These are phyloP conservation scores for Dolichallabes microphthalmus DNA, from an alignment of 2,113 vertebrate genomes.

Conservation along the genomic window DNA sequence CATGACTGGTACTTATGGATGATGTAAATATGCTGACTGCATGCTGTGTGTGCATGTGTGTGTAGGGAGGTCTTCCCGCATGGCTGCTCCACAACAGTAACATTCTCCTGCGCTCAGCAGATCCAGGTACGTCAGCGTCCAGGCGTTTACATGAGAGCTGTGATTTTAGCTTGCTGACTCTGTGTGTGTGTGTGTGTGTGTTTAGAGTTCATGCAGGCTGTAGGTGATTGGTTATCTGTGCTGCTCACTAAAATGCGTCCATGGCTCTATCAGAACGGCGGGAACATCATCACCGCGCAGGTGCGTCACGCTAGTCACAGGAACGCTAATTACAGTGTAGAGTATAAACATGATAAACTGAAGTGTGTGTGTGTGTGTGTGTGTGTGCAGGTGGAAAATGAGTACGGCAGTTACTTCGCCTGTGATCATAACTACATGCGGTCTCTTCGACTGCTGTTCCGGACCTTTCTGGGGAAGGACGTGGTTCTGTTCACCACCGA, in stretches of 20 bases:
- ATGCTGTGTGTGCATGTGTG: constrained; percentile 25
- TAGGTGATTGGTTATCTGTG: constrained; percentile 84
- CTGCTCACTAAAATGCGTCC: constrained; percentile 85
- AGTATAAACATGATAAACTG: neutral
- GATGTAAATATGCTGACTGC: neutral
- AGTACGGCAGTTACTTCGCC: constrained; percentile 89
- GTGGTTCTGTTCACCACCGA: constrained; percentile 92
- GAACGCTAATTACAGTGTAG: neutral
- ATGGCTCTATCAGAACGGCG: constrained; percentile 85
- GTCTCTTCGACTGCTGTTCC: constrained; percentile 80
- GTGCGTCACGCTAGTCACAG: constrained; percentile 58
- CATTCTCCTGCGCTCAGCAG: constrained; percentile 82
- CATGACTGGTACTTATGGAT: neutral
- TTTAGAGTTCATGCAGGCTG: constrained; percentile 84
- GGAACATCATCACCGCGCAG: constrained; percentile 94
- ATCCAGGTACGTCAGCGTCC: constrained; percentile 73
- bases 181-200: constrained; percentile 4
- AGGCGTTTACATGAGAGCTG: neutral
- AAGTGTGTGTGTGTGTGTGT: constrained; percentile 13
- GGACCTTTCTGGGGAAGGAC: constrained; percentile 77
- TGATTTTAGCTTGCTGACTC: neutral
- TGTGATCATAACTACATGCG: constrained; percentile 87
- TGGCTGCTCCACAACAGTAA: constrained; percentile 88
- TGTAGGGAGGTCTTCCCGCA: constrained; percentile 89
- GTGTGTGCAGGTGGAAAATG: constrained; percentile 84